Percentiles rank a stretch among this genome's conserved stretches.
phyloP scores from a whole-genome alignment of 2,113 vertebrate genomes.

The Terrapene triunguis region DNA sequence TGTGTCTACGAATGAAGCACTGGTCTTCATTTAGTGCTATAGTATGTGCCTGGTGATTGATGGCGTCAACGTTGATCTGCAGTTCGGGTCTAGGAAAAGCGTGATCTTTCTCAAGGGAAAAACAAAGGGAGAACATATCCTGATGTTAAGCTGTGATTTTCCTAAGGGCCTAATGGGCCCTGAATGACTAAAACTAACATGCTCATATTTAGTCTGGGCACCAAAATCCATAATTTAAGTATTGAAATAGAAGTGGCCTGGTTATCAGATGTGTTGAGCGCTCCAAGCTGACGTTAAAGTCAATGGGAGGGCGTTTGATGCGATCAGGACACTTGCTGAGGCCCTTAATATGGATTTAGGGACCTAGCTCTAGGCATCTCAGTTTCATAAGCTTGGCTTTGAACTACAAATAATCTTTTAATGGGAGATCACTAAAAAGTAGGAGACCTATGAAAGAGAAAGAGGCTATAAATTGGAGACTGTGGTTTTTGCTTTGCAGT shows the following conservation, averaged over 20 bases:
- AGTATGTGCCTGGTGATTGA: background rate
- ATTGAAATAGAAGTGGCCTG: background rate
- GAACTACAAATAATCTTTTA: slow-evolving; percentile 48
- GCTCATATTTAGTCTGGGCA: background rate
- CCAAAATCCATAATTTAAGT: background rate
- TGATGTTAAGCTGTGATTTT: background rate
- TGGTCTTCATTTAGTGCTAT: background rate
- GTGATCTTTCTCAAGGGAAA: background rate
- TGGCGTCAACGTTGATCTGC: background rate
- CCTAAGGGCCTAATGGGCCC: background rate
- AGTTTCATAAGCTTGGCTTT: slow-evolving; percentile 28
- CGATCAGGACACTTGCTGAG: slow-evolving; percentile 50
- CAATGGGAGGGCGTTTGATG: slow-evolving; percentile 21
- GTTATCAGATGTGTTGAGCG: background rate
- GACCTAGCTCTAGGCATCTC: slow-evolving; percentile 19
- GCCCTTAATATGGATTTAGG: slow-evolving; percentile 41
- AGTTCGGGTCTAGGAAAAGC: background rate
- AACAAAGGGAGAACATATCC: background rate
- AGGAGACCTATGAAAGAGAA: background rate
- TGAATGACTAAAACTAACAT: background rate
- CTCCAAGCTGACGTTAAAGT: background rate
- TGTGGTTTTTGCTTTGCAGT: slow-evolving; percentile 50
- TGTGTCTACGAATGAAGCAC: background rate
- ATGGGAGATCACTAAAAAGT: background rate
- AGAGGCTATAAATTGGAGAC: slow-evolving; percentile 53